Conservation (phyloP, 2,888 invertebrate species). For the Drosophila algonquin region DNA sequence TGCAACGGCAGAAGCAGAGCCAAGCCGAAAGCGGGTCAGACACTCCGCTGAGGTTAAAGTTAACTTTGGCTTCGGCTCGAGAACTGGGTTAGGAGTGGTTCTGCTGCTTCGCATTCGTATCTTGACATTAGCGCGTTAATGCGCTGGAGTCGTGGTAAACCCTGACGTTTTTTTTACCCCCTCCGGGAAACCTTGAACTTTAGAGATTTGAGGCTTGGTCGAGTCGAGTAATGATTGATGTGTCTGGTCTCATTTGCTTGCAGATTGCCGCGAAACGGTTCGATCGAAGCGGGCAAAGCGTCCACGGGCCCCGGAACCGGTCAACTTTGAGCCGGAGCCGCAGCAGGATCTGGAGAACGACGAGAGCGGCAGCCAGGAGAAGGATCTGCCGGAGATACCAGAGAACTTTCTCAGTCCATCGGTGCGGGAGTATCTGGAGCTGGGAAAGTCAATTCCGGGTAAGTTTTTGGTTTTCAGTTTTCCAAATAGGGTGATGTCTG, state of each 20-base stretch:
- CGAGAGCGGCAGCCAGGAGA: conserved; percentile 82
- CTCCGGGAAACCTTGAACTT: conserved; percentile 48
- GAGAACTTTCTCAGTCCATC: conserved; percentile 92
- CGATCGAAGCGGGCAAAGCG: conserved; percentile 87
- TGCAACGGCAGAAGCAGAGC: conserved; percentile 6
- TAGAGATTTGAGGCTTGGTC: conserved; percentile 34
- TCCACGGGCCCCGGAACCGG: conserved; percentile 85
- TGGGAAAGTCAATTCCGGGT: conserved; percentile 96
- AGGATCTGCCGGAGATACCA: conserved; percentile 86
- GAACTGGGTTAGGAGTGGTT: conserved; percentile 40
- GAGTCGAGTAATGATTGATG: conserved; percentile 7
- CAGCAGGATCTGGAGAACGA: conserved; percentile 84
- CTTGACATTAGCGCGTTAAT: conserved; percentile 73
- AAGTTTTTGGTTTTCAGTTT: conserved; percentile 49
- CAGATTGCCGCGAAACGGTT: conserved; percentile 85
- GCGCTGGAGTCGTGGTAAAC: conserved; percentile 4
- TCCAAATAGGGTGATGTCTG: too few relatives aligned
- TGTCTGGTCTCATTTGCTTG: conserved; percentile 46
- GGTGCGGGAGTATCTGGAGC: conserved; percentile 92
- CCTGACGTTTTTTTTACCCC: conserved; percentile 2
- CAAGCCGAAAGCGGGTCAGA: conserved; percentile 48
- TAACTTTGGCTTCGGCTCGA: conserved; percentile 29
- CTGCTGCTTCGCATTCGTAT: conserved; percentile 48
- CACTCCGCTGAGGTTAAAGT: conserved; percentile 34
- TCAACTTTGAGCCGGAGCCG: conserved; percentile 84